A percentile compares a stretch with the other conserved stretches of the same genome.
Conservation (phyloP, 1,140 invertebrate species). For the Brachionus plicatilis region DNA sequence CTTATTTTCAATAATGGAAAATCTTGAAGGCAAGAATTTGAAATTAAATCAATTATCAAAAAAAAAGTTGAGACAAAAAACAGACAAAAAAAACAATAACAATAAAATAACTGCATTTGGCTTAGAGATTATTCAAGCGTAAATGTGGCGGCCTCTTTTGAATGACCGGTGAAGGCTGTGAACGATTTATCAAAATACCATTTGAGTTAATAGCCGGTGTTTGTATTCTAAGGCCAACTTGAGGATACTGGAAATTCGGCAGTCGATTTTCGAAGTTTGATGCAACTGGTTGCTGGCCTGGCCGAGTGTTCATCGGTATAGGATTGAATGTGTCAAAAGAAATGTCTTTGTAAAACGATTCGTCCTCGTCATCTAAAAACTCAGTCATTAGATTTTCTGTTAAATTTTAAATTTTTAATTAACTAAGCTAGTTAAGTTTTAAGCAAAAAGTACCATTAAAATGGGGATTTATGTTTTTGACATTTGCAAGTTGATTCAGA, state of each 20-base stretch:
- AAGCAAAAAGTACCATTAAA: conserved; percentile 18
- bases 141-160: conserved; percentile 21
- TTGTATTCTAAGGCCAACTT: background rate
- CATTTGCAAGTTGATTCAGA: background rate
- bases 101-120: background rate
- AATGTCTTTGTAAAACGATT: conserved; percentile 29
- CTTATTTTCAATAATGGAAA: background rate
- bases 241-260: background rate
- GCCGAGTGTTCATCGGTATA: background rate
- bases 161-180: background rate
- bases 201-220: background rate
- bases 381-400: conserved; percentile 29
- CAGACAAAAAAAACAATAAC: background rate
- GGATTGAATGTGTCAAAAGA: background rate
- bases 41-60: background rate
- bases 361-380: conserved; percentile 27
- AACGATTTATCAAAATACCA: conserved; percentile 3
- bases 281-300: background rate
- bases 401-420: background rate
- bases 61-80: background rate
- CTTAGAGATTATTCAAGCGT: conserved; percentile 10
- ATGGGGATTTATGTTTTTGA: background rate
- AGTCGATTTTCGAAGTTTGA: background rate
- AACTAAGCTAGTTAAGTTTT: background rate
- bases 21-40: background rate